These are phyloP conservation scores for Drosophila ironensis DNA, from an alignment of 1,140 invertebrate species.

Conservation along the genomic window DNA sequence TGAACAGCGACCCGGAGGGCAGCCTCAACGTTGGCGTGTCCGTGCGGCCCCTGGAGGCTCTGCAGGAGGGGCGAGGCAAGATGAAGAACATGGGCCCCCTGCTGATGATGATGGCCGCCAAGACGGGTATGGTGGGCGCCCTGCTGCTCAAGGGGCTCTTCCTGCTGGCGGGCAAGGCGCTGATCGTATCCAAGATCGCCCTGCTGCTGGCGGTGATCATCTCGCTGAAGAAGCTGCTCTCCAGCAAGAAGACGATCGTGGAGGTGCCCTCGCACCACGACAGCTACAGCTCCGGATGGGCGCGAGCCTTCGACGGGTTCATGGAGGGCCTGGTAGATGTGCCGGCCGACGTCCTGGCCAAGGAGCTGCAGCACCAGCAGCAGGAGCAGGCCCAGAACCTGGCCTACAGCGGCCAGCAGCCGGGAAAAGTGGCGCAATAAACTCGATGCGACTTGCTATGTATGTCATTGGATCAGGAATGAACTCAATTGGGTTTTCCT, in stretches of 20 bases:
- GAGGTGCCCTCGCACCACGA: constrained; percentile 86
- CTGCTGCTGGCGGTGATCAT: constrained; percentile 90
- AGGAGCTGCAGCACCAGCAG: constrained; percentile 62
- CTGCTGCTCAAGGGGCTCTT: constrained; percentile 90
- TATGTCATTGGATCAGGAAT: constrained; percentile 42
- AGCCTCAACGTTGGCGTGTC: constrained; percentile 88
- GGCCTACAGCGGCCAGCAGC: constrained; percentile 86
- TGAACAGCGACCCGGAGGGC: constrained; percentile 87
- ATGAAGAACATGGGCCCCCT: constrained; percentile 89
- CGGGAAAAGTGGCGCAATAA: constrained; percentile 52
- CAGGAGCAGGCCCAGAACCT: constrained; percentile 83
- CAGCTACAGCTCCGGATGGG: constrained; percentile 85
- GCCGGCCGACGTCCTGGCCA: constrained; percentile 73
- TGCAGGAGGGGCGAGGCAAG: constrained; percentile 86
- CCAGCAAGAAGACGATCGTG: constrained; percentile 88
- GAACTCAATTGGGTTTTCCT: constrained; percentile 48
- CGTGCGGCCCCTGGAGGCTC: constrained; percentile 84
- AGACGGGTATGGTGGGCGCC: constrained; percentile 90
- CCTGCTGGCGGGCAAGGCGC: constrained; percentile 91
- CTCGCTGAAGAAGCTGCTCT: constrained; percentile 91
- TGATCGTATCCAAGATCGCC: constrained; percentile 91
- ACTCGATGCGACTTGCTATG: constrained; percentile 37
- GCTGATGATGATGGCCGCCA: constrained; percentile 89
- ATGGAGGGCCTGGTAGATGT: constrained; percentile 74
- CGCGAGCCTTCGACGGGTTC: constrained; percentile 84